phyloP scores from a whole-genome alignment of 2,888 invertebrate genomes.

The Frankliniella fusca region DNA sequence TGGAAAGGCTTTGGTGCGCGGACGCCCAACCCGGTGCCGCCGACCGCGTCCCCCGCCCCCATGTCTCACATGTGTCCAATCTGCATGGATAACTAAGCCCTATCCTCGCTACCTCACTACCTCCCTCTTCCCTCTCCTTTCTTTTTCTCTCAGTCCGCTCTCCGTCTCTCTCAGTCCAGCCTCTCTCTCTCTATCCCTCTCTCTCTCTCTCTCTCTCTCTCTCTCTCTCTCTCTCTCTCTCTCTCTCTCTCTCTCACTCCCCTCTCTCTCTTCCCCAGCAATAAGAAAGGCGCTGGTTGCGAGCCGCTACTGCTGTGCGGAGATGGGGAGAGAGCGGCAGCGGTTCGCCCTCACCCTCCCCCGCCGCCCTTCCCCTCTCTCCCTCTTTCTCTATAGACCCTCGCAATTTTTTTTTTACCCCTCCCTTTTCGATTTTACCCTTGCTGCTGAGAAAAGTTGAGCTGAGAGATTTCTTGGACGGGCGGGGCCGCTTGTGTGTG shows the following conservation, averaged over 20 bases:
- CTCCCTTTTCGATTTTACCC: neutral
- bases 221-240: conserved; percentile 1
- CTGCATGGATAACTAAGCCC: conserved; percentile 1
- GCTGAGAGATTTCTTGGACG: neutral
- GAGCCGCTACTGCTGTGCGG: no score
- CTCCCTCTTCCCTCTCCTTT: neutral
- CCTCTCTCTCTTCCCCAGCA: neutral
- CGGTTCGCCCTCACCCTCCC: no score
- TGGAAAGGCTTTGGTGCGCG: no score
- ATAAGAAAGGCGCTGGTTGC: no score
- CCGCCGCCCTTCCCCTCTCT: no score
- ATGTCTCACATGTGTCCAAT: conserved; percentile 22
- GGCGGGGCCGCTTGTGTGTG: neutral
- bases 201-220: conserved; percentile 1
- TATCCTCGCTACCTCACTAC: neutral
- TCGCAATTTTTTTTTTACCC: neutral
- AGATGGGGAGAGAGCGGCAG: no score
- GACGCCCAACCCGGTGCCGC: neutral
- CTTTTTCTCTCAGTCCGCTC: neutral
- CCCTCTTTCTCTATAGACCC: neutral
- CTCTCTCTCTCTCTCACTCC: neutral
- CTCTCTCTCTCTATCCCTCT: neutral
- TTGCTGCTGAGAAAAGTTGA: neutral
- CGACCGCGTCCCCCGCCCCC: neutral
- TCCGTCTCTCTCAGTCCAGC: neutral